Base-by-base conservation (phyloP, 2,797 vertebrate genomes). In the Bradypus variegatus region DNA sequence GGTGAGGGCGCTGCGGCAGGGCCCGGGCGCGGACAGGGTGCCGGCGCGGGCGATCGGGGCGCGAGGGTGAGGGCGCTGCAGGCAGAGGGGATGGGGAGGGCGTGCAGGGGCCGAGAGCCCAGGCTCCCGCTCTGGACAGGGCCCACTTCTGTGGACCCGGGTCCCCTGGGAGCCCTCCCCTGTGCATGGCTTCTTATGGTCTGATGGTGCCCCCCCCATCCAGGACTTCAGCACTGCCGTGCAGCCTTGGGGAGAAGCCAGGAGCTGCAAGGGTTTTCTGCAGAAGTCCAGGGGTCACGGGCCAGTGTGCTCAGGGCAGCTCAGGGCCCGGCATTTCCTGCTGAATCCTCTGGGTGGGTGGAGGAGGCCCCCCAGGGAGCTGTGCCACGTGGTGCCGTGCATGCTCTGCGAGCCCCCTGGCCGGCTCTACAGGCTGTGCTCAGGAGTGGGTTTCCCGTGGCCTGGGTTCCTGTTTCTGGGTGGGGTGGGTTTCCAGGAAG, bases 191-290 rank as follows among this genome's bases (percentile, higher is more conserved):
- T 53, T 1, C 75, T 84, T 50, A 33, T 21, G 9, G 3, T 15
- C 70, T 18, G 7, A 2, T 14, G 60, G 73, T 55, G 72, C 53
- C 60, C 62, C 62, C 14, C 60, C 15, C n/a, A 33, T 10, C 55
- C 19, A 1, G 36, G 31, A n/a, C 50, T 60, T 67, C 33, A 18
- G 15, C 23, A n/a, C 23, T 41, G 65, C 21, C n/a, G 25, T 2
- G 45, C 15, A 21, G 25, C 25, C 11, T 31, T 9, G 11, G 82
- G 12, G 23, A 45, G 62, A 12, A 3, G 33, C 18, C 16, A 55
- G 64, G 36, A 29, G 25, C 48, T 2, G 27, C 0, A 9, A 0
- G 0, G 7, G 45, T 23, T 33, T 16, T 73, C 70, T 62, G 60
- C 6, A 48, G 23, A 14, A 33, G 89, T 14, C 5, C 53, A 48